Percentiles rank a stretch among this genome's conserved stretches.
These are phyloP conservation scores for Carposina sasakii DNA, from an alignment of 1,140 invertebrate species.

Conservation along the genomic window DNA sequence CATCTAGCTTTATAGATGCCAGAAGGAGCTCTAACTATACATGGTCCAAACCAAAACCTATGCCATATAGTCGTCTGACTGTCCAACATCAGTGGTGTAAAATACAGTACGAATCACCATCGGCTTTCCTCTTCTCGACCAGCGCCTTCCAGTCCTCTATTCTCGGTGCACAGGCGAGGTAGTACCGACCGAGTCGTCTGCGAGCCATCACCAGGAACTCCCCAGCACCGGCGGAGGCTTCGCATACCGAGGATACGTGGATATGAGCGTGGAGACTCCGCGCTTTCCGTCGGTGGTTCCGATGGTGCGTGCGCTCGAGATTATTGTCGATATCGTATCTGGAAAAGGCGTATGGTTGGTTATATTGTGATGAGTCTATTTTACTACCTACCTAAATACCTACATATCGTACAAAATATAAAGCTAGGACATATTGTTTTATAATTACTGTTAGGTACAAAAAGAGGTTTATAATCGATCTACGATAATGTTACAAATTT, in stretches of 20 bases:
- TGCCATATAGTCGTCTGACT: no score
- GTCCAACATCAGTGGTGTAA: conserved; percentile 67
- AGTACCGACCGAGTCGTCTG: conserved; percentile 79
- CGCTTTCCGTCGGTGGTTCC: conserved; percentile 17
- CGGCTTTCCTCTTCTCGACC: conserved; percentile 72
- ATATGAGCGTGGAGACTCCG: conserved; percentile 60
- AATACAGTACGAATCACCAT: conserved; percentile 78
- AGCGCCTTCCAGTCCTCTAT: conserved; percentile 79
- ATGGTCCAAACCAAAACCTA: no score
- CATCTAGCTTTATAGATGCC: no score
- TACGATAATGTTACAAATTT: no score
- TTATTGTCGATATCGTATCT: conserved; percentile 55
- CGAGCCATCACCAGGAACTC: conserved; percentile 88
- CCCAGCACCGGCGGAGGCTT: conserved; percentile 79
- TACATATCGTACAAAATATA: no score
- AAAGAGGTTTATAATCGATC: no score
- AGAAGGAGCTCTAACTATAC: no score
- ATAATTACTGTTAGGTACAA: no score
- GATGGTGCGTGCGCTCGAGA: conserved; percentile 23
- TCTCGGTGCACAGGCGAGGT: conserved; percentile 81
- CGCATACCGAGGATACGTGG: conserved; percentile 78
- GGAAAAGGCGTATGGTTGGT: conserved; percentile 10
- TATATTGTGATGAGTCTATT: no score
- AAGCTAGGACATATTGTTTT: no score
- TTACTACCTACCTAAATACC: no score